Evolutionary conservation across 2,113 vertebrate genomes (phyloP).

Genomic region (Petromus typicus): DNA sequence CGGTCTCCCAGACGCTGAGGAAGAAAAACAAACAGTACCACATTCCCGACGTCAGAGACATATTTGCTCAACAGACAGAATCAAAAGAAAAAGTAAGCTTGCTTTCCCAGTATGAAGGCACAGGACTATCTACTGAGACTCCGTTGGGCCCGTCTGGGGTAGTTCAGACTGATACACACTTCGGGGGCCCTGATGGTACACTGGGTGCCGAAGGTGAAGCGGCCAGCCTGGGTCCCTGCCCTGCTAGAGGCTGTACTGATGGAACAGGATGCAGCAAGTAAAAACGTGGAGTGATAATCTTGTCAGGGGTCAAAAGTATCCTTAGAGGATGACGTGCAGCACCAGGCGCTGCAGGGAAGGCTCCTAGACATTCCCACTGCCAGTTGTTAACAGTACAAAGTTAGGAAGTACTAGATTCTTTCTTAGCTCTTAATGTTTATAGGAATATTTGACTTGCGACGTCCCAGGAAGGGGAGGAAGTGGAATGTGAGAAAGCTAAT

Average conservation of each 20-base stretch:
- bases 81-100: constrained; percentile 87
- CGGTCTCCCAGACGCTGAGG: constrained; percentile 93
- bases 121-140: background rate
- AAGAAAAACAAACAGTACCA: constrained; percentile 95
- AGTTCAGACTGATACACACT: background rate
- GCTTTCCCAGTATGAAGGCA: background rate
- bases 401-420: background rate
- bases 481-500: background rate
- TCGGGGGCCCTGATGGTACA: background rate
- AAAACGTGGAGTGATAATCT: background rate
- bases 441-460: background rate
- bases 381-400: background rate
- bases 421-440: background rate
- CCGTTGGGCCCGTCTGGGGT: background rate
- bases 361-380: too few relatives aligned
- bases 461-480: background rate
- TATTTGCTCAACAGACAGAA: constrained; percentile 91
- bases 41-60: constrained; percentile 96
- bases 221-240: background rate
- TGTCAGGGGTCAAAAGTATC: background rate
- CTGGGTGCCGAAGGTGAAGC: background rate
- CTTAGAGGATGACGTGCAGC: background rate
- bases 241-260: background rate
- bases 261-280: constrained; percentile 9
- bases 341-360: background rate